A percentile compares a stretch with the other conserved stretches of the same genome.
phyloP scores from a whole-genome alignment of 2,797 vertebrate species.

The Aselliscus stoliczkanus region DNA sequence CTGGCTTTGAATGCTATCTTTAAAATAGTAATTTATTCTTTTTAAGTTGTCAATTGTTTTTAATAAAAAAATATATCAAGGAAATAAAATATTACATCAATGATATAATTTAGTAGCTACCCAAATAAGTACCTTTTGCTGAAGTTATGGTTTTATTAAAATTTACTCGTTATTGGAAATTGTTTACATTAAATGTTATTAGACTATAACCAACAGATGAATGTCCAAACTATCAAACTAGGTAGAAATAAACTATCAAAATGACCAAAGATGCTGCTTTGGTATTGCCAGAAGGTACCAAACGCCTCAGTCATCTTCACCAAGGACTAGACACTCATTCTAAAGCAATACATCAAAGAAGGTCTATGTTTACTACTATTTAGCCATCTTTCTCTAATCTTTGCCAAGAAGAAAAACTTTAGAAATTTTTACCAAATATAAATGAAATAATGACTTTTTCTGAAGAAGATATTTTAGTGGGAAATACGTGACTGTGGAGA shows the following conservation, averaged over 20 bases:
- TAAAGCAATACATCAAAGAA: neutral
- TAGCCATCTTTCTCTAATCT: neutral
- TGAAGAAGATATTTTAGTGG: neutral
- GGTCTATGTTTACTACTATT: neutral
- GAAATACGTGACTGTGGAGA: neutral
- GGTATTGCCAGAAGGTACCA: neutral
- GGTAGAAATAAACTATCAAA: neutral
- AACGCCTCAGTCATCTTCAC: neutral
- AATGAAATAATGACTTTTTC: conserved; percentile 11
- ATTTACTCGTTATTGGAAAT: neutral
- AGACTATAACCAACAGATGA: neutral
- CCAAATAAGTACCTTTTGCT: neutral
- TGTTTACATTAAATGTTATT: neutral
- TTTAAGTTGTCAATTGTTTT: neutral
- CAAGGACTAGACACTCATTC: neutral
- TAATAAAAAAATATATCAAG: conserved; percentile 1
- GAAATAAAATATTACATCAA: neutral
- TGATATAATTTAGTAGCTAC: neutral
- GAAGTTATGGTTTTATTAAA: conserved; percentile 8
- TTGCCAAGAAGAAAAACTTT: conserved; percentile 6
- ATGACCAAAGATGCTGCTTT: neutral
- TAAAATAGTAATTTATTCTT: neutral
- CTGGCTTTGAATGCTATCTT: neutral
- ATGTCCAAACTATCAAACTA: neutral
- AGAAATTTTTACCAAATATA: neutral